A percentile compares a stretch with the other conserved stretches of the same genome.
Evolutionary conservation across 1,140 invertebrate genomes (phyloP).

Genomic region (Dendrolimus punctatus): DNA sequence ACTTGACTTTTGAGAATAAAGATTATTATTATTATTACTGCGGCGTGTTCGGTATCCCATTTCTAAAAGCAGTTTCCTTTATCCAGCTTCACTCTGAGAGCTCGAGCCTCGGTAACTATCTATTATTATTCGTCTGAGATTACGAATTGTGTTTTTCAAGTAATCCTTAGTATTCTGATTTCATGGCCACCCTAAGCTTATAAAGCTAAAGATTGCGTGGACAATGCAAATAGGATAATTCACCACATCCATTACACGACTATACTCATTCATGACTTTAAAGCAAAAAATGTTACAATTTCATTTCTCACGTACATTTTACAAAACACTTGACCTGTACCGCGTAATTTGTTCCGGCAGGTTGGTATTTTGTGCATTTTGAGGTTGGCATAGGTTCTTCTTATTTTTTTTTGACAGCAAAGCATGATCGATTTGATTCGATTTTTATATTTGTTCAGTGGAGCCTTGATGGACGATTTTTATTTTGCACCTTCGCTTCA

Average conservation of each 20-base stretch:
- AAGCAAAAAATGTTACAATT: conserved; percentile 38
- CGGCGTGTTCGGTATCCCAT: too few relatives aligned
- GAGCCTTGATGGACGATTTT: conserved; percentile 23
- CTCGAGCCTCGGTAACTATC: too few relatives aligned
- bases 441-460: conserved; percentile 57
- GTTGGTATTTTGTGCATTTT: conserved; percentile 30
- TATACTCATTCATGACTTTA: conserved; percentile 48
- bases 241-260: conserved; percentile 51
- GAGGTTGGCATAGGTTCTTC: conserved; percentile 31
- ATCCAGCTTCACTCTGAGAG: too few relatives aligned
- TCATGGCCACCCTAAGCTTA: conserved; percentile 27
- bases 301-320: conserved; percentile 36
- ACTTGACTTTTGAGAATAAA: too few relatives aligned
- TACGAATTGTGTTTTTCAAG: too few relatives aligned
- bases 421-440: conserved; percentile 57
- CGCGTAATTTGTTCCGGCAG: conserved; percentile 41
- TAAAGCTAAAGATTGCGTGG: conserved; percentile 27
- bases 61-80: too few relatives aligned
- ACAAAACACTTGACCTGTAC: conserved; percentile 26
- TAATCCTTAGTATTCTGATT: background rate
- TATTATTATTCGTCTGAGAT: too few relatives aligned
- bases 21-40: too few relatives aligned
- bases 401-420: conserved; percentile 29
- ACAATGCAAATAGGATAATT: conserved; percentile 62
- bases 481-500: conserved; percentile 22